These are phyloP conservation scores for Orthosia gracilis DNA, from an alignment of 2,888 invertebrate species.

Conservation along the genomic window DNA sequence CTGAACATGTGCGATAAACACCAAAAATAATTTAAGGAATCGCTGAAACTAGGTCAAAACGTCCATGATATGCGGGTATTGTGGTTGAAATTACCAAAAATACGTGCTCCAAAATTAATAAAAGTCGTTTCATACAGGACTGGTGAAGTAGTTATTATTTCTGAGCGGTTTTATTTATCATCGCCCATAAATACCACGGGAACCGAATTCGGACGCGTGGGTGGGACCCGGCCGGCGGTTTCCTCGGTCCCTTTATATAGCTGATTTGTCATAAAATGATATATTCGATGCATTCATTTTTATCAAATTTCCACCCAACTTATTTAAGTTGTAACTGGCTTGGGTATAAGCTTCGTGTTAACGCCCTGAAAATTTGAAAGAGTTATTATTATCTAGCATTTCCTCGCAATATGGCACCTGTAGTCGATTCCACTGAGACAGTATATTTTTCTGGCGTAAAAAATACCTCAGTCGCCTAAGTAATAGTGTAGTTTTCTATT, in stretches of 20 bases:
- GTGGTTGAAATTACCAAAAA: constrained; percentile 39
- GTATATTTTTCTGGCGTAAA: not conserved
- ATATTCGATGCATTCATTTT: constrained; percentile 63
- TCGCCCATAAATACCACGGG: constrained; percentile 58
- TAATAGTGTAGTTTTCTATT: not conserved
- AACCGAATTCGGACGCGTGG: constrained; percentile 60
- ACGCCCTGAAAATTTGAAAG: not conserved
- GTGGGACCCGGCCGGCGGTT: constrained; percentile 54
- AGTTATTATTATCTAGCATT: not conserved
- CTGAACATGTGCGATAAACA: constrained; percentile 9
- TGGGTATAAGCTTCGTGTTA: not conserved
- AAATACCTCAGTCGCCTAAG: not conserved
- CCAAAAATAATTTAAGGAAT: constrained; percentile 22
- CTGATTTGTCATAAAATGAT: constrained; percentile 63
- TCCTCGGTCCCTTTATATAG: constrained; percentile 63
- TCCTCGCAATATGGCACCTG: not conserved
- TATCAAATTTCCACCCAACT: constrained; percentile 53
- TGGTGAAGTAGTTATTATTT: constrained; percentile 62
- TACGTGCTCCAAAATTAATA: constrained; percentile 45
- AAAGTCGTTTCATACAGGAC: constrained; percentile 45
- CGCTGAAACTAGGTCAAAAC: constrained; percentile 18
- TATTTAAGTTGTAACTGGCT: constrained; percentile 19
- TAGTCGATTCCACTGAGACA: not conserved
- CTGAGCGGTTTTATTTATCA: constrained; percentile 62
- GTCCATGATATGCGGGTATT: constrained; percentile 2